Conservation (phyloP, 2,113 vertebrate genomes). For the Burhinus bistriatus region DNA sequence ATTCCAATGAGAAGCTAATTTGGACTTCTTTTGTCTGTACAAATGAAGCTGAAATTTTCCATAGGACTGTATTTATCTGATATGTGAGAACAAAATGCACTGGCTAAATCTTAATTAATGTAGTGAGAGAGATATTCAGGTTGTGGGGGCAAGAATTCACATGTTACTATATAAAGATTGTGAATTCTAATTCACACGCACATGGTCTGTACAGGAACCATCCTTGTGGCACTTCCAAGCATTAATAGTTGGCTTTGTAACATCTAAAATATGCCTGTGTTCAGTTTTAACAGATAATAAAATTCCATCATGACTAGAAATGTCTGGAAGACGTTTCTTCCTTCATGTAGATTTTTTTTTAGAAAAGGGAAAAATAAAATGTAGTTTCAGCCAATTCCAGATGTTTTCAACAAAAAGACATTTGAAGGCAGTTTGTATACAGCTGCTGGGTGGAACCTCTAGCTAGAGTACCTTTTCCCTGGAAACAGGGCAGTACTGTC, state of each 20-base stretch:
- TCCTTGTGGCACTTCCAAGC: background rate
- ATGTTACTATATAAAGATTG: background rate
- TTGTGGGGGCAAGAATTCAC: background rate
- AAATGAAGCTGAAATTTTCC: background rate
- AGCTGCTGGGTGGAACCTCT: background rate
- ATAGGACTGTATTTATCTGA: background rate
- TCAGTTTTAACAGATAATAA: background rate
- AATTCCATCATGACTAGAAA: background rate
- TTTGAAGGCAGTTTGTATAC: background rate
- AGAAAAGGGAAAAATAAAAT: background rate
- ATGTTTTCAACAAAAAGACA: background rate
- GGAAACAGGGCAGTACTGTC: background rate
- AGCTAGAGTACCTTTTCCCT: background rate
- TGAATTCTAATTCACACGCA: background rate
- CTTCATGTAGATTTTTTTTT: background rate
- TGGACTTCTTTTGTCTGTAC: background rate
- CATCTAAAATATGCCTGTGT: background rate
- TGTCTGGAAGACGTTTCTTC: background rate
- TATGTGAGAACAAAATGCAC: background rate
- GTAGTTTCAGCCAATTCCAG: background rate
- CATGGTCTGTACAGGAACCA: background rate
- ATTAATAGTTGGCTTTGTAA: background rate
- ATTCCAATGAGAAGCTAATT: background rate
- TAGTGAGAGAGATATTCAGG: background rate
- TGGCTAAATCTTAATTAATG: background rate